Percentiles rank a stretch among this genome's conserved stretches.
These are phyloP conservation scores for Arnoldichthys spilopterus DNA, from an alignment of 2,797 vertebrate species.

Conservation along the genomic window DNA sequence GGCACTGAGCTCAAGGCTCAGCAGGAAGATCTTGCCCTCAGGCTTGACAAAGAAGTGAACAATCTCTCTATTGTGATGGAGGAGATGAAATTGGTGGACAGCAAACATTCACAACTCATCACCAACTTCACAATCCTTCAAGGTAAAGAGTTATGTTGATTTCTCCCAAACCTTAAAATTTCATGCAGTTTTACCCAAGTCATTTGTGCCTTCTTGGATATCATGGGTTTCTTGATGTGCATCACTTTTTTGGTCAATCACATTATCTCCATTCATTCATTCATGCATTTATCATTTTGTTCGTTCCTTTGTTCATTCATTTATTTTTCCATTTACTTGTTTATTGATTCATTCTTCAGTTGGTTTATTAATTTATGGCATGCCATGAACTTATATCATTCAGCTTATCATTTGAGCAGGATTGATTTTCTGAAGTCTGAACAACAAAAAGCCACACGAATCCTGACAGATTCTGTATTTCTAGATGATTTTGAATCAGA, in stretches of 20 bases:
- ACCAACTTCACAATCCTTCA: slow-evolving; percentile 83
- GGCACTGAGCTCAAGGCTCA: slow-evolving; percentile 80
- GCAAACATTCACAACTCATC: slow-evolving; percentile 90
- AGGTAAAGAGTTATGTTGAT: slow-evolving; percentile 61
- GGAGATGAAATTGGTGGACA: slow-evolving; percentile 90
- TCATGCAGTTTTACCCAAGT: neutral
- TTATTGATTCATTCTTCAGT: too few relatives aligned
- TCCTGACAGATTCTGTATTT: too few relatives aligned
- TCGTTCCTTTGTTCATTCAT: neutral
- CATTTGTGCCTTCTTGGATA: too few relatives aligned
- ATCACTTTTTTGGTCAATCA: too few relatives aligned
- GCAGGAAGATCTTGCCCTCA: slow-evolving; percentile 70
- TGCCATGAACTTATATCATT: too few relatives aligned
- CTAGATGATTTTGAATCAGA: too few relatives aligned
- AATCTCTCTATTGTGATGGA: slow-evolving; percentile 91
- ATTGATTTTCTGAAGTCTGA: too few relatives aligned
- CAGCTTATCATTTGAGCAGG: too few relatives aligned
- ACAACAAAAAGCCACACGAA: too few relatives aligned
- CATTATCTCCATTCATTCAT: neutral
- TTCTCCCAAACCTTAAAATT: neutral
- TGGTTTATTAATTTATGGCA: too few relatives aligned
- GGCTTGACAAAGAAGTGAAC: slow-evolving; percentile 74
- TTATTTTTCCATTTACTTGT: too few relatives aligned
- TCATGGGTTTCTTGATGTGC: neutral
- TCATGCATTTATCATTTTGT: neutral